Evolutionary conservation across 2,113 vertebrate genomes (phyloP).

Genomic region (Gasterosteus nipponicus): DNA sequence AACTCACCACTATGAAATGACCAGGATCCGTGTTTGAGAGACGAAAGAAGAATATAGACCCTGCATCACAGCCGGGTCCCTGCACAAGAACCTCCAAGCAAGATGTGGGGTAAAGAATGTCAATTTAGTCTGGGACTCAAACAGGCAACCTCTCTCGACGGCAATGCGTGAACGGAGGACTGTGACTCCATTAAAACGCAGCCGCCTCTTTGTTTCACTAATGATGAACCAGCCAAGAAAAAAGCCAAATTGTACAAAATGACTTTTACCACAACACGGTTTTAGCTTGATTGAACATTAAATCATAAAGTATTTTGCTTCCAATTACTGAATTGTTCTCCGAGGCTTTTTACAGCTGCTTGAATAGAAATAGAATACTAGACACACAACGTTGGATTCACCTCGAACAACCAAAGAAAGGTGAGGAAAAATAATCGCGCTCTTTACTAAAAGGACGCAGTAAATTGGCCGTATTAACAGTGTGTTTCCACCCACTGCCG

Average conservation of each 20-base stretch:
- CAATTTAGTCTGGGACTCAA: neutral
- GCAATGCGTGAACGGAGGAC: neutral
- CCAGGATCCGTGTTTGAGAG: neutral
- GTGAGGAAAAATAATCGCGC: neutral
- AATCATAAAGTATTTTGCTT: conserved; percentile 21
- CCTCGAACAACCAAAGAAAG: neutral
- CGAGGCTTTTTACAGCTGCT: conserved; percentile 12
- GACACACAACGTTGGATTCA: neutral
- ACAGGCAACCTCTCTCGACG: neutral
- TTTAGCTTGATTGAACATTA: conserved; percentile 23
- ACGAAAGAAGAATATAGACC: neutral
- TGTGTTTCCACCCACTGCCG: conserved; percentile 20
- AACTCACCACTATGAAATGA: neutral
- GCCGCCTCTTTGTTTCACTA: conserved; percentile 13
- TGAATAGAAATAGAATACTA: neutral
- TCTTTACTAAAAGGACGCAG: neutral
- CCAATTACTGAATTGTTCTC: conserved; percentile 32
- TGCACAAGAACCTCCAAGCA: neutral
- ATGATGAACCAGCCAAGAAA: conserved; percentile 4
- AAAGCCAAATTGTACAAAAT: conserved; percentile 21
- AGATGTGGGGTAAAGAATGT: neutral
- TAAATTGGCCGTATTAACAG: conserved; percentile 24
- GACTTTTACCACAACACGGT: conserved; percentile 13
- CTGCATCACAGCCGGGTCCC: neutral
- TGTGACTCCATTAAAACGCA: neutral